Percentiles rank a stretch among this genome's conserved stretches.
phyloP scores from a whole-genome alignment of 2,888 invertebrate species.

The Brachypalpus laphriformis region DNA sequence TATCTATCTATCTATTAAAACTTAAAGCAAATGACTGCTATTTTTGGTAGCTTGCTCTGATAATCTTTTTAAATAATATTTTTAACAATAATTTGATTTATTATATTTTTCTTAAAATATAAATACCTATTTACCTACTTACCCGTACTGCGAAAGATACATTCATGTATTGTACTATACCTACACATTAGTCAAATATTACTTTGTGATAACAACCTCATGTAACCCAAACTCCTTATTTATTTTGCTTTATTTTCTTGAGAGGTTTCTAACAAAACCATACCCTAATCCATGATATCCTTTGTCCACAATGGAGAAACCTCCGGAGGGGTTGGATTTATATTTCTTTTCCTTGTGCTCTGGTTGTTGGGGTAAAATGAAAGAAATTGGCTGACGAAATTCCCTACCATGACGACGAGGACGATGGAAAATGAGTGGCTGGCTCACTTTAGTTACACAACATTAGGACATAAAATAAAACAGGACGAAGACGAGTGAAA shows the following conservation, averaged over 20 bases:
- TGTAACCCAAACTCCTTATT: slow-evolving; percentile 12
- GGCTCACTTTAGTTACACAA: slow-evolving; percentile 76
- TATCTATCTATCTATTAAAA: no score
- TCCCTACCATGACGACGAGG: slow-evolving; percentile 45
- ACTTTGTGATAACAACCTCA: not conserved
- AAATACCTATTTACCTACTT: no score
- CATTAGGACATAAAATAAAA: slow-evolving; percentile 67
- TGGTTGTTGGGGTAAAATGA: slow-evolving; percentile 46
- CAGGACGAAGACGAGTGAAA: slow-evolving; percentile 70
- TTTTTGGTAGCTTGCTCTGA: no score
- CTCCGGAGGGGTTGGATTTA: slow-evolving; percentile 33
- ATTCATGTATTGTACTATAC: not conserved
- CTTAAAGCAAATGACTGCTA: no score
- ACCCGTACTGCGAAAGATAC: not conserved
- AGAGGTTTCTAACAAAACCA: slow-evolving; percentile 4
- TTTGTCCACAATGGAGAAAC: slow-evolving; percentile 27
- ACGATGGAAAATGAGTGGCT: slow-evolving; percentile 58
- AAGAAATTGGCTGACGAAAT: slow-evolving; percentile 65
- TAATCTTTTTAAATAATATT: no score
- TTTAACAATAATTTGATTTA: no score
- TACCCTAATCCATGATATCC: slow-evolving; percentile 15
- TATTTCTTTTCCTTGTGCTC: slow-evolving; percentile 17
- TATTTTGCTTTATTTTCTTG: slow-evolving; percentile 8
- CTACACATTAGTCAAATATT: slow-evolving; percentile 23
- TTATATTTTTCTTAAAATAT: no score